Conservation (phyloP, 1,140 invertebrate species). For the Drosophila kurseongensis region DNA sequence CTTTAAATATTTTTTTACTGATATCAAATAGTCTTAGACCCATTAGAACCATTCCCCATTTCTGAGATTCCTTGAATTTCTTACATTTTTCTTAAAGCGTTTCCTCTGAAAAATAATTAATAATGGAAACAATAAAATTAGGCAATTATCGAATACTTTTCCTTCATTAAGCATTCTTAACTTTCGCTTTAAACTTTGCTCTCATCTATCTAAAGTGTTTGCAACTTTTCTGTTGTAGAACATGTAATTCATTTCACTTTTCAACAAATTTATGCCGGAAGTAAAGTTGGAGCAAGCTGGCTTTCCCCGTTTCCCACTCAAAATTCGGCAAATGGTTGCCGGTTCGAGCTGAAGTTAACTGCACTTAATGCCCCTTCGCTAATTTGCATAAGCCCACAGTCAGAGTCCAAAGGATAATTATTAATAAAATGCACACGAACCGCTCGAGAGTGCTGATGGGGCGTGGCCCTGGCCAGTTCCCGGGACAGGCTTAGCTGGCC, state of each 20-base stretch:
- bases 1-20: too few species aligned
- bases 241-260: conserved; percentile 40
- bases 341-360: conserved; percentile 41
- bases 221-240: conserved; percentile 19
- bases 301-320: conserved; percentile 15
- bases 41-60: too few species aligned
- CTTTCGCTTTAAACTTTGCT: conserved; percentile 16
- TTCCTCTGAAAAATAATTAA: background rate
- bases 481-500: conserved; percentile 42
- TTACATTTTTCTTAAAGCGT: too few species aligned
- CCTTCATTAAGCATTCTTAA: conserved; percentile 15
- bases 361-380: conserved; percentile 57
- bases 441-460: conserved; percentile 39
- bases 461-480: conserved; percentile 20
- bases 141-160: conserved; percentile 1
- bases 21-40: too few species aligned
- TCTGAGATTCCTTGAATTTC: too few species aligned
- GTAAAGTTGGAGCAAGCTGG: conserved; percentile 30
- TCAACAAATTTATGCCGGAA: conserved; percentile 44
- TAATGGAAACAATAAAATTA: too few species aligned
- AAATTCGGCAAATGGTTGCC: conserved; percentile 39
- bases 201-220: conserved; percentile 14
- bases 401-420: conserved; percentile 51
- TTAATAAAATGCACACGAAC: conserved; percentile 71
- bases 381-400: conserved; percentile 65